phyloP scores from a whole-genome alignment of 2,888 invertebrate species.

The Agonopterix arenella region DNA sequence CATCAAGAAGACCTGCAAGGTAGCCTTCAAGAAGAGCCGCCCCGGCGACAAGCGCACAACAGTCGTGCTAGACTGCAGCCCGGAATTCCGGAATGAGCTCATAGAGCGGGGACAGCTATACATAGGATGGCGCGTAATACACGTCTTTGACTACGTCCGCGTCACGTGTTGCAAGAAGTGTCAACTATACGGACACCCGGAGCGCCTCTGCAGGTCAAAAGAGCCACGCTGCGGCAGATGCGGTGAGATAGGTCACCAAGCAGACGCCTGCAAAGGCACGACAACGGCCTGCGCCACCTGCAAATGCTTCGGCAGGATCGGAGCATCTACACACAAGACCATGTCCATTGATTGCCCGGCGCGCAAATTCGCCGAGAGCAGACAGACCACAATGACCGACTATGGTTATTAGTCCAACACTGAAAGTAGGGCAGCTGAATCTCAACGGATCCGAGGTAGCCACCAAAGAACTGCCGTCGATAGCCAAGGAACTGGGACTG shows the following conservation, averaged over 20 bases:
- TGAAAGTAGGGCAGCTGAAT: conserved; percentile 7
- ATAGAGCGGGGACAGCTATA: background rate
- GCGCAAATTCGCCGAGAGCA: background rate
- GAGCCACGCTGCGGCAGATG: background rate
- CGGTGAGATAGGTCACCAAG: background rate
- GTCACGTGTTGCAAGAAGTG: conserved; percentile 16
- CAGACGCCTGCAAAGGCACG: background rate
- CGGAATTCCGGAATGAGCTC: background rate
- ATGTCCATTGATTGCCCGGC: background rate
- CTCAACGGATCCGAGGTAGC: conserved; percentile 6
- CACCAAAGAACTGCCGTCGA: conserved; percentile 3
- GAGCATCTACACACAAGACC: background rate
- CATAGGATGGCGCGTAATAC: conserved; percentile 1
- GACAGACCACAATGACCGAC: background rate
- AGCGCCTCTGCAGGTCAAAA: background rate
- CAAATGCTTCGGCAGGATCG: conserved; percentile 1
- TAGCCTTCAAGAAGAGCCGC: background rate
- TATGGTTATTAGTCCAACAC: background rate
- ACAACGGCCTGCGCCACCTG: conserved; percentile 10
- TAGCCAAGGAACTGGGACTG: conserved; percentile 1
- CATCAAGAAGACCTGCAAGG: background rate
- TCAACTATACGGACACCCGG: background rate
- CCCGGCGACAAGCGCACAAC: conserved; percentile 12
- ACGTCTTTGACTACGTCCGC: conserved; percentile 4
- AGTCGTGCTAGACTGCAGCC: background rate